A percentile compares a stretch with the other conserved stretches of the same genome.
Conservation (phyloP, 2,113 vertebrate genomes). For the Toxotes chatareus region DNA sequence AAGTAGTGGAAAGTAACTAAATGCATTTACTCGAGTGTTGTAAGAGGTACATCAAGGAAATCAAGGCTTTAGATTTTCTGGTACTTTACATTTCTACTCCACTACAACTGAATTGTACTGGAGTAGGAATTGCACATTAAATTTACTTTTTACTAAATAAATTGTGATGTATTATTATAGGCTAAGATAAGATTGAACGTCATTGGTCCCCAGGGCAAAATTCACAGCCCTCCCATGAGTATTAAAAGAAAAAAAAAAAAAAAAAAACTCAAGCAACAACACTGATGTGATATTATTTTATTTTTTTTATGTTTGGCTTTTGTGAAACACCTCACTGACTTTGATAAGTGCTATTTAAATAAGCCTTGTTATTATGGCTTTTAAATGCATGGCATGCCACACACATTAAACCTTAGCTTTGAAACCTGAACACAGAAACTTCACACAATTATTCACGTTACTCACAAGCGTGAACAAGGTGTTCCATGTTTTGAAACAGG, state of each 20-base stretch:
- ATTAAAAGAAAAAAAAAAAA: not conserved
- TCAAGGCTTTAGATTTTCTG: not conserved
- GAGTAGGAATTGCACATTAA: no score
- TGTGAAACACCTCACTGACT: not conserved
- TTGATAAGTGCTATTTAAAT: not conserved
- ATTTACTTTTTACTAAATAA: not conserved
- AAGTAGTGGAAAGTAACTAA: no score
- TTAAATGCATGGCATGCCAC: not conserved
- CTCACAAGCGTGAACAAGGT: conserved; percentile 48
- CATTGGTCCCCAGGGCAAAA: not conserved
- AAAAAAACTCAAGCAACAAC: not conserved
- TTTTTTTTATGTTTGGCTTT: not conserved
- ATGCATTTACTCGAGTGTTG: no score
- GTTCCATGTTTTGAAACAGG: conserved; percentile 59
- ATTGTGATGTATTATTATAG: not conserved
- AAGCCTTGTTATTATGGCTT: not conserved
- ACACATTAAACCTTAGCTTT: conserved; percentile 8
- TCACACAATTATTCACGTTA: conserved; percentile 32
- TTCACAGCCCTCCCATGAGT: not conserved
- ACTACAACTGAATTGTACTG: no score
- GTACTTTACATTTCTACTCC: not conserved
- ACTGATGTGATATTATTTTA: not conserved
- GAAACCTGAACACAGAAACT: conserved; percentile 11
- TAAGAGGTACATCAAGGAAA: no score
- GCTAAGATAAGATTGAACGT: not conserved